Percentiles rank a stretch among this genome's conserved stretches.
These are phyloP conservation scores for Philopotamus ludificatus DNA, from an alignment of 1,140 invertebrate genomes.

Conservation along the genomic window DNA sequence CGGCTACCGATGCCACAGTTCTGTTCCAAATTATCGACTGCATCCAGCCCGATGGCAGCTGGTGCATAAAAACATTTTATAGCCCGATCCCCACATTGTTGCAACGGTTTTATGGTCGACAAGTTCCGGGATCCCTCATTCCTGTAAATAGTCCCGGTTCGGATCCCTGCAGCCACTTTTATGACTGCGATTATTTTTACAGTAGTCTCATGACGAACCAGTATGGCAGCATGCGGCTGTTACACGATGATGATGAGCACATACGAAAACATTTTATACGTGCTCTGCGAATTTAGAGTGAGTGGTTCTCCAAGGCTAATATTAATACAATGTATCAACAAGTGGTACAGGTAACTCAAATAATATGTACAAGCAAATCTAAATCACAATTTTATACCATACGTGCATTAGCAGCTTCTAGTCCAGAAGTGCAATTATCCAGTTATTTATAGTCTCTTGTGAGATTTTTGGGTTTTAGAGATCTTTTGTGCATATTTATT, in stretches of 20 bases:
- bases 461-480: too few relatives aligned
- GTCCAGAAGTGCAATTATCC: too few relatives aligned
- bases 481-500: too few relatives aligned
- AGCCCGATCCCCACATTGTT: neutral
- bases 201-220: neutral
- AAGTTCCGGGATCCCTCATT: neutral
- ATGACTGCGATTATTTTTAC: slow-evolving; percentile 15
- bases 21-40: neutral
- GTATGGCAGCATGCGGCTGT: too few relatives aligned
- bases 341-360: too few relatives aligned
- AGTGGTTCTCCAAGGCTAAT: too few relatives aligned
- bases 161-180: neutral
- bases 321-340: too few relatives aligned
- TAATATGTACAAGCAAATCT: too few relatives aligned
- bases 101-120: neutral
- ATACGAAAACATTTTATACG: neutral
- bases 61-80: neutral
- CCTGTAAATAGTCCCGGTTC: neutral
- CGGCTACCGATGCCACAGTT: neutral
- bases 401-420: too few relatives aligned
- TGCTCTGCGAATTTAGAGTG: too few relatives aligned
- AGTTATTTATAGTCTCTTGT: too few relatives aligned
- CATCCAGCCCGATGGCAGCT: neutral
- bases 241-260: neutral
- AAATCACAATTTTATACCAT: too few relatives aligned